These are phyloP conservation scores for Heliconius aoede DNA, from an alignment of 2,888 invertebrate species.

Conservation along the genomic window DNA sequence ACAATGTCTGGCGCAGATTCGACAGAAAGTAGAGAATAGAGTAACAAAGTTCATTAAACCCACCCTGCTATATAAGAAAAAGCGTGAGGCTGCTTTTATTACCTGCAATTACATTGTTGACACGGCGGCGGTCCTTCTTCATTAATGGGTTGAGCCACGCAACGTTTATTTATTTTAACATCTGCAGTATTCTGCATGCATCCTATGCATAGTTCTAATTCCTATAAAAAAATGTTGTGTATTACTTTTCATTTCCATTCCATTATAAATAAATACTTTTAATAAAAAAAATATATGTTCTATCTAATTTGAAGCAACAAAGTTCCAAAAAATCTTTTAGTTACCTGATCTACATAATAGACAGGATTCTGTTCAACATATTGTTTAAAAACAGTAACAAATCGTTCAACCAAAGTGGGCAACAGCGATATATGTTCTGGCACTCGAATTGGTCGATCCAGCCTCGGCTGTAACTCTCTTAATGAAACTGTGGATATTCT, in stretches of 20 bases:
- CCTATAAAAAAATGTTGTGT: constrained; percentile 72
- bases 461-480: constrained; percentile 85
- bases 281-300: no score
- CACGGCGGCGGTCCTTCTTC: constrained; percentile 62
- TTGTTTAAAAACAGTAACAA: constrained; percentile 92
- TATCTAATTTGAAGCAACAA: no score
- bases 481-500: constrained; percentile 91
- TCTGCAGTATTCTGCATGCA: constrained; percentile 92
- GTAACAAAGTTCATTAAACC: no score
- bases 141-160: constrained; percentile 74
- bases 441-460: constrained; percentile 63
- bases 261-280: no score
- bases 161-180: constrained; percentile 90
- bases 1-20: no score
- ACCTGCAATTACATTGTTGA: constrained; percentile 63
- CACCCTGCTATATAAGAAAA: no score
- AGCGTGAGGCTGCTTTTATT: neutral
- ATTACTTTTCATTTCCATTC: neutral
- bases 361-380: constrained; percentile 88
- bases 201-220: constrained; percentile 92
- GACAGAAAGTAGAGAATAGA: no score
- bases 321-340: no score
- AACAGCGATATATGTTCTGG: constrained; percentile 77
- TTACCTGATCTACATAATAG: constrained; percentile 84
- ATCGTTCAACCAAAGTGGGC: constrained; percentile 91